A percentile compares a stretch with the other conserved stretches of the same genome.
phyloP scores from a whole-genome alignment of 2,113 vertebrate species.

The Clarias macrocephalus region DNA sequence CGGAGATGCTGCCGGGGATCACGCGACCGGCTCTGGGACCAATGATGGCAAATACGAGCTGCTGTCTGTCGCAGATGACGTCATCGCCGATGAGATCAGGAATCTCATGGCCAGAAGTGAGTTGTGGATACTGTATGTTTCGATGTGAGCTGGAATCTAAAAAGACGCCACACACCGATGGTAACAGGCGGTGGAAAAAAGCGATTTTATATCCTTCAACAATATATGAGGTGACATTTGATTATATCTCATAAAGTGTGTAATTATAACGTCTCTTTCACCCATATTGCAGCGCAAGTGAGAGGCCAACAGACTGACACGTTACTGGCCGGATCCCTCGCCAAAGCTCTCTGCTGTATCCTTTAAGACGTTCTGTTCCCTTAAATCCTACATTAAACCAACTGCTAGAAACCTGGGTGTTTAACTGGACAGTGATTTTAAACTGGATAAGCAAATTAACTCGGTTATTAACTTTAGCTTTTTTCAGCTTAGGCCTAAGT shows the following conservation, averaged over 20 bases:
- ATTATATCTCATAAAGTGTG: not conserved
- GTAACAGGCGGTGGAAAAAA: not conserved
- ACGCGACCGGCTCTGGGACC: slow-evolving; percentile 71
- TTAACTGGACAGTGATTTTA: too few relatives aligned
- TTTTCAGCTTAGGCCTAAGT: too few relatives aligned
- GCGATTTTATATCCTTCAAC: not conserved
- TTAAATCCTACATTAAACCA: too few relatives aligned
- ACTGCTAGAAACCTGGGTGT: too few relatives aligned
- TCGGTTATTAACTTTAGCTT: too few relatives aligned
- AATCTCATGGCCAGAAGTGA: slow-evolving; percentile 88
- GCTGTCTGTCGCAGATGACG: slow-evolving; percentile 84
- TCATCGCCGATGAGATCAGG: slow-evolving; percentile 87
- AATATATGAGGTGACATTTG: not conserved
- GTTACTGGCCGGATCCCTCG: slow-evolving; percentile 86
- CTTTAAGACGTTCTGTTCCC: slow-evolving; percentile 60
- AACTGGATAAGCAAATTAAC: too few relatives aligned
- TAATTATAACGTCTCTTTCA: not conserved
- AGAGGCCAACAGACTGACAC: slow-evolving; percentile 88
- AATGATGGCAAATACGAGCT: slow-evolving; percentile 95
- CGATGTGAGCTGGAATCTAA: not conserved
- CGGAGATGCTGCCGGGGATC: slow-evolving; percentile 75
- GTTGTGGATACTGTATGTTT: not conserved
- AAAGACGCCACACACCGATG: not conserved
- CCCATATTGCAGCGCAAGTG: slow-evolving; percentile 79
- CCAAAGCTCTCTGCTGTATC: slow-evolving; percentile 99